Conservation (phyloP, 2,888 invertebrate genomes). For the Oegoconia quadripuncta region DNA sequence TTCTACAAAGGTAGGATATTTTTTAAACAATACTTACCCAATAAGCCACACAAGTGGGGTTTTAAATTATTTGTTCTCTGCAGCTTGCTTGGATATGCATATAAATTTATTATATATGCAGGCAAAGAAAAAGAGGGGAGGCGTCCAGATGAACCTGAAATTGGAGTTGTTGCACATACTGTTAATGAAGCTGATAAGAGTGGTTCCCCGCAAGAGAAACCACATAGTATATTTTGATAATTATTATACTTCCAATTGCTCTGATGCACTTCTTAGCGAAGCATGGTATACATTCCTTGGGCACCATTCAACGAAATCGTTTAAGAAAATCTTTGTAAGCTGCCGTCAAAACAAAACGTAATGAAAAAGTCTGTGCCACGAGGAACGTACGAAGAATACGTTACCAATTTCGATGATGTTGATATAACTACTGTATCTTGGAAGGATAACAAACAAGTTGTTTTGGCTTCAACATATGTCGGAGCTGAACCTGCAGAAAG, state of each 20-base stretch:
- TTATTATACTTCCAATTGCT: conserved; percentile 34
- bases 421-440: conserved; percentile 31
- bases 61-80: conserved; percentile 24
- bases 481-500: conserved; percentile 28
- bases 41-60: conserved; percentile 28
- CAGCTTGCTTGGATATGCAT: conserved; percentile 2
- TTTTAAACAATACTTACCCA: conserved; percentile 25
- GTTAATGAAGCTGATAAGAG: conserved; percentile 5
- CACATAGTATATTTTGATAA: conserved; percentile 32
- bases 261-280: conserved; percentile 31
- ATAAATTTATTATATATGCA: conserved; percentile 21
- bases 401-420: conserved; percentile 27
- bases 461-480: conserved; percentile 36
- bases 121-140: no score
- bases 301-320: conserved; percentile 37
- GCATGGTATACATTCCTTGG: conserved; percentile 35
- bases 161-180: conserved; percentile 6
- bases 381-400: conserved; percentile 34
- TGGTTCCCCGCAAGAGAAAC: conserved; percentile 10
- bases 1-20: conserved; percentile 23
- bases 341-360: conserved; percentile 31
- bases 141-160: conserved; percentile 4
- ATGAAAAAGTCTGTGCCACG: conserved; percentile 32
- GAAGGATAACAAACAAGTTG: conserved; percentile 36
- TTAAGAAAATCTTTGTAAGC: conserved; percentile 29